These are phyloP conservation scores for Staurois parvus DNA, from an alignment of 2,797 vertebrate genomes.

Conservation along the genomic window DNA sequence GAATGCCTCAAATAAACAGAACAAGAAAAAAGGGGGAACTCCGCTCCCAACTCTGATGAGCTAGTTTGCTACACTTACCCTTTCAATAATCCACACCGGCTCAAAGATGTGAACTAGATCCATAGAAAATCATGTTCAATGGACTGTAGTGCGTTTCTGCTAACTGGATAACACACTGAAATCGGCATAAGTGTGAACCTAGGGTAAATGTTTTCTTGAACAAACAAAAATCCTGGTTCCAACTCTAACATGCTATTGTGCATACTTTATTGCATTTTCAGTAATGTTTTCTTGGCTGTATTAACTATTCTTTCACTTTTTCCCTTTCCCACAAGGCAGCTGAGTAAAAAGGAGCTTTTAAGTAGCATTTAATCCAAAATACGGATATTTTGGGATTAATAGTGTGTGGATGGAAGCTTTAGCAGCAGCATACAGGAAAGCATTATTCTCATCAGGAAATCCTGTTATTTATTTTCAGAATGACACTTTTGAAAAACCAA, in stretches of 20 bases:
- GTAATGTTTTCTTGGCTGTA: background rate
- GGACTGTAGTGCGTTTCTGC: no score
- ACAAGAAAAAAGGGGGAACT: no score
- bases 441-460: slow-evolving; percentile 26
- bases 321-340: background rate
- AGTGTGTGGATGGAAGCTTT: slow-evolving; percentile 10
- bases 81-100: no score
- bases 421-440: slow-evolving; percentile 7
- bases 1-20: no score
- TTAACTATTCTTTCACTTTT: background rate
- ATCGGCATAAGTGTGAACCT: no score
- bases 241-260: background rate
- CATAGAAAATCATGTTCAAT: no score
- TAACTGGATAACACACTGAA: no score
- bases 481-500: background rate
- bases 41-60: no score
- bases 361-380: slow-evolving; percentile 4
- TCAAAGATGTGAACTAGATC: no score
- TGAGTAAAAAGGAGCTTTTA: background rate
- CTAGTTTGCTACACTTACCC: no score
- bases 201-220: background rate
- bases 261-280: background rate
- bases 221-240: background rate
- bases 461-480: slow-evolving; percentile 30
- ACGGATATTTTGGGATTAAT: slow-evolving; percentile 20